Evolutionary conservation across 1,140 invertebrate genomes (phyloP).

Genomic region (Berghia stephanieae): DNA sequence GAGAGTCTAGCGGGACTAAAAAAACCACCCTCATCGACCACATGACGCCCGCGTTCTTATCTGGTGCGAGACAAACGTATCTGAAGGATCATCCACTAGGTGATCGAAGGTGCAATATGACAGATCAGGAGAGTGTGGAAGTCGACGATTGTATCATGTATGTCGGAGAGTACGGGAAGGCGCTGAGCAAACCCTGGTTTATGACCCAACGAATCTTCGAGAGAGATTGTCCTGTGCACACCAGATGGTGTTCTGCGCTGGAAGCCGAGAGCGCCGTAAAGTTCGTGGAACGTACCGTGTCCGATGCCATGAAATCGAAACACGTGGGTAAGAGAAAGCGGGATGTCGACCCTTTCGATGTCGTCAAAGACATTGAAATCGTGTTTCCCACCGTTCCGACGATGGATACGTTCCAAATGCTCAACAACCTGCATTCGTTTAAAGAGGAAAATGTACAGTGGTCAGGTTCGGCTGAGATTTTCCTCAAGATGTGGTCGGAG

Average conservation of each 20-base stretch:
- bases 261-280: constrained; percentile 2
- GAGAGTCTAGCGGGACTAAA: no score
- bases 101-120: no score
- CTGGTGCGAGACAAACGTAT: no score
- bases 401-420: constrained; percentile 22
- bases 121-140: no score
- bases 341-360: background rate
- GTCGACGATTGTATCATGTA: no score
- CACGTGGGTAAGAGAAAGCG: background rate
- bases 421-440: background rate
- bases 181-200: constrained; percentile 2
- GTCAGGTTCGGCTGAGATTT: background rate
- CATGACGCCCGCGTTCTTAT: no score
- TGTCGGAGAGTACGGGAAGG: background rate
- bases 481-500: constrained; percentile 6
- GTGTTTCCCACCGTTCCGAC: constrained; percentile 16
- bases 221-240: constrained; percentile 19
- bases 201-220: background rate
- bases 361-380: background rate
- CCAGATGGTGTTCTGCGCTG: background rate
- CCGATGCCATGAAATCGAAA: background rate
- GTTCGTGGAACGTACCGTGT: constrained; percentile 3
- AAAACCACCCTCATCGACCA: no score
- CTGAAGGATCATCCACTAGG: no score
- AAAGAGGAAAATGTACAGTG: constrained; percentile 9